Base-by-base conservation (phyloP, 2,113 vertebrate species). In the Seriola aureovittata region DNA sequence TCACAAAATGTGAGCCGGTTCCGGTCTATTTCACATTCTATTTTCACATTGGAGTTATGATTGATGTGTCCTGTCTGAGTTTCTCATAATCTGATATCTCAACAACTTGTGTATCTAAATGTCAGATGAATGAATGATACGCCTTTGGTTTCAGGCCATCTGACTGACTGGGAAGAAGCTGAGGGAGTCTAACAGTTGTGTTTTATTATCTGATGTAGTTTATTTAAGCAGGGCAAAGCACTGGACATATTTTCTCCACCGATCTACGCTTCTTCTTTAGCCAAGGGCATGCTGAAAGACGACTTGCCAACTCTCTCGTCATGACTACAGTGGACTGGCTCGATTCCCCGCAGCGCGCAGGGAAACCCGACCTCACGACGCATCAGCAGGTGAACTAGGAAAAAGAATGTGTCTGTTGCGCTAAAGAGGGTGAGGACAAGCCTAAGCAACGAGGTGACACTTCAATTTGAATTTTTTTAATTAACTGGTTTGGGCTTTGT, bases 31-130 rank as follows among this genome's bases (percentile, higher is more conserved):
- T 79, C 78, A 66, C 52, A 8, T 85, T 91, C 88, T 88, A 88
- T 92, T 93, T 89, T 93, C 86, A 90, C 67, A 68, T 85, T 50
- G 60, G 57, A 32, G 23, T 29, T 7, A 38, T 90, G 88, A 91
- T 88, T 76, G 82, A 92, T 90, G 86, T 3, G 40, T 44, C 46
- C 68, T 21, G 44, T 65, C 63, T 48, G 74, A 70, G 68, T 64
- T 72, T 73, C 82, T 78, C 81, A 82, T 74, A 81, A 91, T 85
- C 63, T 29, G 80, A 93, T 92, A 86, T 67, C 88, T 71, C 36
- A 1, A 70, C 77, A 81, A 54, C 58, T 85, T 81, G 60, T 82
- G 62, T 44, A 66, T 82, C 74, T 71, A 89, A 90, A 82, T 90
- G 80, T 75, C 89, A 79, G 58, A 85, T 80, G 77, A 82, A 82